phyloP scores from a whole-genome alignment of 2,113 vertebrate species.

The Nestor notabilis region DNA sequence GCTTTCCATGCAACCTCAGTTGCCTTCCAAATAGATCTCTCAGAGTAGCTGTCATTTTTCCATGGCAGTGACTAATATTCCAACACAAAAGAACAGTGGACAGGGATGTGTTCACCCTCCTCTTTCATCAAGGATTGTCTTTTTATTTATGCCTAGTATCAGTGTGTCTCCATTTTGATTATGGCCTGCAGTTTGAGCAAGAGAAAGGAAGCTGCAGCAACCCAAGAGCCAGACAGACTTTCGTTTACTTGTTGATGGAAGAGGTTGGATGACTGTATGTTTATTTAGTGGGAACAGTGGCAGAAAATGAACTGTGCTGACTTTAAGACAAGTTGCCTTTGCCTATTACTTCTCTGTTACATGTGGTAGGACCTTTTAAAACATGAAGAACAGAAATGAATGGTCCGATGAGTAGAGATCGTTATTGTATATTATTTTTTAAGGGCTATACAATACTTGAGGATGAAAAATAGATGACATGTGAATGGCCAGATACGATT shows the following conservation, averaged over 20 bases:
- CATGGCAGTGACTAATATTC: background rate
- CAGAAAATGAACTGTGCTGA: background rate
- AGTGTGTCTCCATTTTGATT: background rate
- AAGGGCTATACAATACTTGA: background rate
- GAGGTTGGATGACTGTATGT: background rate
- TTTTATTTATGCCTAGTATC: background rate
- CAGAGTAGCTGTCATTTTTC: background rate
- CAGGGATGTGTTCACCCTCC: background rate
- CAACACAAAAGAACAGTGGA: background rate
- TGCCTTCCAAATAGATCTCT: background rate
- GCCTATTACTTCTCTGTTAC: background rate
- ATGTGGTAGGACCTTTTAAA: background rate
- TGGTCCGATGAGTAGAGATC: background rate
- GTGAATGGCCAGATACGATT: background rate
- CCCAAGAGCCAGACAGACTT: background rate
- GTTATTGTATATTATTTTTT: slow-evolving; percentile 24
- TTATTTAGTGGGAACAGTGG: background rate
- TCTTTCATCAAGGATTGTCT: background rate
- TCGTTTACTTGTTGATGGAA: background rate
- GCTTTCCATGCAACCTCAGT: background rate
- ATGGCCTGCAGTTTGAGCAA: background rate
- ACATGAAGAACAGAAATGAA: background rate
- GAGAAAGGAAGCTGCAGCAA: background rate
- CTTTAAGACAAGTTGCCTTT: background rate
- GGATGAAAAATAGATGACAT: background rate